Evolutionary conservation across 30 jellyfish, hydroid and myxozoan genomes (phyloP).

Genomic region (Morbakka virulenta): DNA sequence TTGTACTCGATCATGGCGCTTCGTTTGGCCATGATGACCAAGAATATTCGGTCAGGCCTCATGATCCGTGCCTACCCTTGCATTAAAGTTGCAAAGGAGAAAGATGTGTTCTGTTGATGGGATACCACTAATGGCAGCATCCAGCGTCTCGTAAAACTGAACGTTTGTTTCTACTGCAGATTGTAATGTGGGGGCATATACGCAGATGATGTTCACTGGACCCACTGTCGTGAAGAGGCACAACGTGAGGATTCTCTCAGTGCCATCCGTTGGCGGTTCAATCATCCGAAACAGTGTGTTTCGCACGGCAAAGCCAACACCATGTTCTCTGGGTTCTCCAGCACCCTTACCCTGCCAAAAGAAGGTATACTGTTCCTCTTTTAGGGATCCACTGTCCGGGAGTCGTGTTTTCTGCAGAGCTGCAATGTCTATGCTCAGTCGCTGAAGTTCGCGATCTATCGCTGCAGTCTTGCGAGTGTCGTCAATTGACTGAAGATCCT

Average conservation of each 20-base stretch:
- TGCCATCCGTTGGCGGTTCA: too few species aligned
- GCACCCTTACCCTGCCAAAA: too few species aligned
- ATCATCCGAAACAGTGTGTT: too few species aligned
- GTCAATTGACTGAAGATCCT: too few species aligned
- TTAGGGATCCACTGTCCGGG: background rate
- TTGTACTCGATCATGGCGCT: too few species aligned
- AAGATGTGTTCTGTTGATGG: background rate
- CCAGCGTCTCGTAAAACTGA: constrained; percentile 17
- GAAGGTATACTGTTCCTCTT: background rate
- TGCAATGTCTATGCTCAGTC: too few species aligned
- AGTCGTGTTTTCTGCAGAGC: background rate
- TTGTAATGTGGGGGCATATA: constrained; percentile 5
- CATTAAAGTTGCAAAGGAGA: constrained; percentile 1
- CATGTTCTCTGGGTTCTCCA: too few species aligned
- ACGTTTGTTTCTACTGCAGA: constrained; percentile 1
- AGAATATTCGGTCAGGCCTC: too few species aligned
- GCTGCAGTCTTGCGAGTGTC: too few species aligned
- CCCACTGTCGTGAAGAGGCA: background rate
- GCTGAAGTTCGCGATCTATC: too few species aligned
- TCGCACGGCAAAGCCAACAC: too few species aligned
- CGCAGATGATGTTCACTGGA: constrained; percentile 10
- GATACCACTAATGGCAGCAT: constrained; percentile 17
- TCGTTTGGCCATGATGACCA: too few species aligned
- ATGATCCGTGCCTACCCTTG: background rate
- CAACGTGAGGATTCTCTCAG: background rate